These are phyloP conservation scores for Muntiacus reevesi DNA, from an alignment of 2,113 vertebrate genomes.

Conservation along the genomic window DNA sequence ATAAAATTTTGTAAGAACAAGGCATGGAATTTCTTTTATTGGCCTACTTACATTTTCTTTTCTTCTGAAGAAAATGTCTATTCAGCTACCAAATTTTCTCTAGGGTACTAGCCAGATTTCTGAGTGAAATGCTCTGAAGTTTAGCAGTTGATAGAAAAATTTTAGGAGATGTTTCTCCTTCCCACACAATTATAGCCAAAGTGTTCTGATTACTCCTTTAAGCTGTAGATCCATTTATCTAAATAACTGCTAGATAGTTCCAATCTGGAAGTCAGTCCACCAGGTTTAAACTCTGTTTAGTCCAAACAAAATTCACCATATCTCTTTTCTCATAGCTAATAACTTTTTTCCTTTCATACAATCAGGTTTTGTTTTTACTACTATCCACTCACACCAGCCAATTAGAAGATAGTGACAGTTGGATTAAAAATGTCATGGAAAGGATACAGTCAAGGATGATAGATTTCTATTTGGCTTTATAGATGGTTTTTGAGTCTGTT, in stretches of 20 bases:
- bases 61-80: slow-evolving; percentile 60
- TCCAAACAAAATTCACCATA: neutral
- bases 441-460: neutral
- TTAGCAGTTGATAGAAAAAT: neutral
- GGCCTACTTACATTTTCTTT: slow-evolving; percentile 76
- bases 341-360: neutral
- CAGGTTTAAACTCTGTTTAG: neutral
- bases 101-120: neutral
- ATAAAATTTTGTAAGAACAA: slow-evolving; percentile 69
- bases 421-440: neutral
- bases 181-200: neutral
- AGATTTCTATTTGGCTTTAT: neutral
- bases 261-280: neutral
- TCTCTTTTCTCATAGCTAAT: neutral
- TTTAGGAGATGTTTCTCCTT: neutral
- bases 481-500: neutral
- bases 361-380: neutral
- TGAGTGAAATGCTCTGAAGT: slow-evolving; percentile 35
- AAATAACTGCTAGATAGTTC: neutral
- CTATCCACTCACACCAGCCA: neutral
- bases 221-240: neutral
- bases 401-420: neutral
- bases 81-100: slow-evolving; percentile 44
- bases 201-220: neutral
- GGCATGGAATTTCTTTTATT: slow-evolving; percentile 65